Percentiles rank a stretch among this genome's conserved stretches.
Conservation (phyloP, 2,113 vertebrate species). For the Lichenostomus cassidix region DNA sequence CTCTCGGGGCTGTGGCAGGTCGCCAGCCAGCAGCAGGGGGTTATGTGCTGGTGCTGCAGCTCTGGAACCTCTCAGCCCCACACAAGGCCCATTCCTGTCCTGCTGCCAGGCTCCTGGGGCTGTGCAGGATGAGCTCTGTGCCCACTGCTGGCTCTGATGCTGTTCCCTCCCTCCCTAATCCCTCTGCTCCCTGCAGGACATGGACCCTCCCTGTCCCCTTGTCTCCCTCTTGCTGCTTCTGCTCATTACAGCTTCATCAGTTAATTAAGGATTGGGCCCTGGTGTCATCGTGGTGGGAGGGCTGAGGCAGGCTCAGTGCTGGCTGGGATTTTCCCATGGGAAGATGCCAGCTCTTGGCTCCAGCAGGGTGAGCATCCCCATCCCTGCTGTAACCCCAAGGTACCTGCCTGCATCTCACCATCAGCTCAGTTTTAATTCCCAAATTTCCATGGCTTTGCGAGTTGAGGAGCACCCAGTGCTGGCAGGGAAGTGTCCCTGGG, state of each 20-base stretch:
- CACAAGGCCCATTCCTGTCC: not conserved
- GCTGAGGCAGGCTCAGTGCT: not conserved
- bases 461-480: not conserved
- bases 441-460: accelerated
- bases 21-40: not conserved
- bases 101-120: not conserved
- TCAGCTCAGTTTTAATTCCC: not conserved
- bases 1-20: not conserved
- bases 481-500: accelerated
- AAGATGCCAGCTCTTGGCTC: not conserved
- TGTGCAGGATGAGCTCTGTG: not conserved
- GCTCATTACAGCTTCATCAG: not conserved
- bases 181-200: accelerated
- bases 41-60: not conserved
- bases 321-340: not conserved
- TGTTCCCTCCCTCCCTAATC: accelerated
- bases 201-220: not conserved
- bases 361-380: accelerated
- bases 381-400: accelerated
- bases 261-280: not conserved
- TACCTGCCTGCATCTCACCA: not conserved
- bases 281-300: not conserved
- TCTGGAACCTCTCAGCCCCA: not conserved
- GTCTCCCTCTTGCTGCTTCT: not conserved
- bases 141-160: not conserved